These are phyloP conservation scores for Lithodes maja DNA, from an alignment of 2,888 invertebrate genomes.

Conservation along the genomic window DNA sequence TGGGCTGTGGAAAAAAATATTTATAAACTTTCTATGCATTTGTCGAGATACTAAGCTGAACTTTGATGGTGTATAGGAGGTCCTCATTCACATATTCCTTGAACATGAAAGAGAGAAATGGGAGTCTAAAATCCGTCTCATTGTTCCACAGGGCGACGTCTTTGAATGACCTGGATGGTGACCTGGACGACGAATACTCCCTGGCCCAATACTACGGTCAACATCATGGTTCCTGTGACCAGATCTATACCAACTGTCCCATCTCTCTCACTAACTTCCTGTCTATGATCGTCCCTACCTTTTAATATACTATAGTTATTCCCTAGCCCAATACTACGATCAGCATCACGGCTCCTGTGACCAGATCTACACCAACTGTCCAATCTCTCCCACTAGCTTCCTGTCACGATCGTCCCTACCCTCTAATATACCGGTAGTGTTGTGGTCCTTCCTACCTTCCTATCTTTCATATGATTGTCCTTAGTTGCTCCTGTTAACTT, in stretches of 20 bases:
- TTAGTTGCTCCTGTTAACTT: too few species aligned
- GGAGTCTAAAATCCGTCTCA: not conserved
- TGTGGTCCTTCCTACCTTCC: too few species aligned
- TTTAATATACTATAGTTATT: slow-evolving; percentile 26
- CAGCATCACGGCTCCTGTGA: slow-evolving; percentile 59
- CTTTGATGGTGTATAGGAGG: too few species aligned
- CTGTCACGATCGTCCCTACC: slow-evolving; percentile 35
- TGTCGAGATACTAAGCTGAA: too few species aligned
- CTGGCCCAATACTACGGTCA: slow-evolving; percentile 60
- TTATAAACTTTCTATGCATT: too few species aligned
- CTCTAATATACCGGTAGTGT: not conserved
- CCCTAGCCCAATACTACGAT: slow-evolving; percentile 59
- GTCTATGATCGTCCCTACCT: slow-evolving; percentile 29
- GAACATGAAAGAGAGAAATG: not conserved
- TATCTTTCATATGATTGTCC: too few species aligned
- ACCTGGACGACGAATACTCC: slow-evolving; percentile 55
- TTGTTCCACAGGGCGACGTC: slow-evolving; percentile 17
- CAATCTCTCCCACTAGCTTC: slow-evolving; percentile 47
- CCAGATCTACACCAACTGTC: slow-evolving; percentile 51
- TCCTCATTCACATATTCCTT: too few species aligned
- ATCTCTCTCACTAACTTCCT: slow-evolving; percentile 52
- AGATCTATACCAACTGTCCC: slow-evolving; percentile 54
- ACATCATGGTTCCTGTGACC: slow-evolving; percentile 55
- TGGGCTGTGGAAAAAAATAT: too few species aligned
- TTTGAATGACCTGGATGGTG: slow-evolving; percentile 17